Base-by-base conservation (phyloP, 2,113 vertebrate genomes). In the Ptilonorhynchus violaceus region DNA sequence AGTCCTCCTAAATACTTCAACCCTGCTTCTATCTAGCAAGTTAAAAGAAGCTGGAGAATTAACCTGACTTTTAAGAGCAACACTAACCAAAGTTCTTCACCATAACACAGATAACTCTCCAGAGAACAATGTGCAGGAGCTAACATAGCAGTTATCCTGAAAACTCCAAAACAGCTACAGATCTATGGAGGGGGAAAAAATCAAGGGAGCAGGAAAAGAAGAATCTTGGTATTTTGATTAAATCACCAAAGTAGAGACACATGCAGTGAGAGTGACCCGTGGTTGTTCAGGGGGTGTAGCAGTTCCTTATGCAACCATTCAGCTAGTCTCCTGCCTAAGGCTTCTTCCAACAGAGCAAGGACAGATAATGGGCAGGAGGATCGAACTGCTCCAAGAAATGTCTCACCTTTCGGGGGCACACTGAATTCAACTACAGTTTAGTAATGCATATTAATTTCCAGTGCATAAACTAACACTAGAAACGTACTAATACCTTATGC, bases 391-490 rank as follows among this genome's bases (percentile, higher is more conserved):
- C n/a, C 14, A 25, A 85, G 7, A 59, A 41, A 60, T 23, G 6
- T 58, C 75, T 67, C 4, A 0, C 35, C n/a, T 77, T 92, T 49
- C 63, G 88, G 52, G n/a, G 74, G 31, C 11, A 22, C 76, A 62
- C 35, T 31, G 44, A 52, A 35, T 66, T 90, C 76, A 85, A n/a
- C 72, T 56, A 46, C 10, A 90, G 76, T 72, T 91, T 23, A 88
- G 25, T 56, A 85, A 87, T 28, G 24, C 49, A 52, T 70, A 91
- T 86, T 89, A 88, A 76, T 89, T 86, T 78, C 72, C 83, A 35
- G 68, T 18, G 56, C 90, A 93, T 89, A 95, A 92, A 97, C 70
- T 76, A 94, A 87, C 77, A 78, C 56, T 42, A 74, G 41, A 82
- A 96, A 74, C 63, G 60, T 16, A 60, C 39, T 46, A 64, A 56